Conservation (phyloP, 35 echinoderm and acorn worm species). For the Heliocidaris tuberculata region DNA sequence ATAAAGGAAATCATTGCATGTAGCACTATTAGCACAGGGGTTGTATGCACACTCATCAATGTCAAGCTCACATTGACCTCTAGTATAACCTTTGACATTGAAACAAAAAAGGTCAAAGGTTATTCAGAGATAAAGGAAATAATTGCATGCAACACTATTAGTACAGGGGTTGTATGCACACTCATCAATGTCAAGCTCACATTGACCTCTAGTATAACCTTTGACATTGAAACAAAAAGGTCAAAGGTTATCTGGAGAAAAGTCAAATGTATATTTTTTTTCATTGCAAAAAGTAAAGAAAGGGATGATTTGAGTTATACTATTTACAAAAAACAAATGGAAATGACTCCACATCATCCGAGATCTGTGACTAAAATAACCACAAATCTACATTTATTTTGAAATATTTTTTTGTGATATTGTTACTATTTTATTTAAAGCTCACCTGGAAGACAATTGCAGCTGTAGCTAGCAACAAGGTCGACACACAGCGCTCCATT, state of each 20-base stretch:
- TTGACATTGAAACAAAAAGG: neutral
- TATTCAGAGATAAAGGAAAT: neutral
- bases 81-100: slow-evolving; percentile 1
- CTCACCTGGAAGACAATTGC: slow-evolving; percentile 77
- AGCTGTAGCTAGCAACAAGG: slow-evolving; percentile 66
- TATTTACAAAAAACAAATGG: no score
- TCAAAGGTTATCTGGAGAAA: no score
- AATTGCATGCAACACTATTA: slow-evolving; percentile 42
- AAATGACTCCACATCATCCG: no score
- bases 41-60: slow-evolving; percentile 83
- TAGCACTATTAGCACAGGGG: slow-evolving; percentile 74
- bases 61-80: slow-evolving; percentile 33
- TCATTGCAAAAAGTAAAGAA: no score
- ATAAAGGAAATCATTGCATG: neutral
- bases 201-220: slow-evolving; percentile 20
- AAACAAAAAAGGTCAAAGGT: neutral
- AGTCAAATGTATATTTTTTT: no score
- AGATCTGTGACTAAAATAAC: no score
- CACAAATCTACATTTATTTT: no score
- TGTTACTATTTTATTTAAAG: neutral
- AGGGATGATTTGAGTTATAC: no score
- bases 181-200: slow-evolving; percentile 72
- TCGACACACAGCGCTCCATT: slow-evolving; percentile 74
- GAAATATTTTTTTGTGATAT: no score
- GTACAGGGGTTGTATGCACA: slow-evolving; percentile 74